Percentiles rank a stretch among this genome's conserved stretches.
phyloP scores from a whole-genome alignment of 2,888 invertebrate species.

The Norana najaformis region DNA sequence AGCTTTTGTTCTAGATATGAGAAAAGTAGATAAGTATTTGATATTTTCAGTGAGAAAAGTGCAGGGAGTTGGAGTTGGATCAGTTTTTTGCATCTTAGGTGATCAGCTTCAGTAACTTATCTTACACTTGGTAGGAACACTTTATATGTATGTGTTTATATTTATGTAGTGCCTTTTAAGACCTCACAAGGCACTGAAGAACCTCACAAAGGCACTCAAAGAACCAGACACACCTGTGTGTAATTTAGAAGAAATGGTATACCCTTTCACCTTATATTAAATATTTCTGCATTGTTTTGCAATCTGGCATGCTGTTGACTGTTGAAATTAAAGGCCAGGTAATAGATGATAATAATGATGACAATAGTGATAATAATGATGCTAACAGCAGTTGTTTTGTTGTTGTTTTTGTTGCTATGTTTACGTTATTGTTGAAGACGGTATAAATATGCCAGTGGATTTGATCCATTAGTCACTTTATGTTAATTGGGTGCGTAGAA shows the following conservation, averaged over 20 bases:
- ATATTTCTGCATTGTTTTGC: background rate
- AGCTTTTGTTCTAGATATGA: background rate
- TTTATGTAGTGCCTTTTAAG: background rate
- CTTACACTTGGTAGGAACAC: background rate
- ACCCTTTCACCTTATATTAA: background rate
- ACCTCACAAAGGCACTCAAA: background rate
- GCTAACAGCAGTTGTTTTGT: background rate
- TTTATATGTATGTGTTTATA: background rate
- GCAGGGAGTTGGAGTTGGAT: background rate
- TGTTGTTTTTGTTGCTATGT: background rate
- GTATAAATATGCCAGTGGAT: background rate
- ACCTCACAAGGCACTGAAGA: background rate
- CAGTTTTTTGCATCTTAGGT: background rate
- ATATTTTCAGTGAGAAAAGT: background rate
- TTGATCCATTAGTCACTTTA: background rate
- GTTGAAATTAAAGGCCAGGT: background rate
- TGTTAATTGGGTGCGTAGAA: background rate
- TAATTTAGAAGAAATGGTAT: background rate
- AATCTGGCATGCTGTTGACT: background rate
- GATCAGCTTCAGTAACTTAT: too few relatives aligned
- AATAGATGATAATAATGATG: background rate
- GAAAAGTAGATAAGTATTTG: too few relatives aligned
- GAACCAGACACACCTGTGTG: background rate
- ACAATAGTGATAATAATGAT: background rate
- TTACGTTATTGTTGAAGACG: background rate